phyloP scores from a whole-genome alignment of 2,888 invertebrate species.

The Desoria tigrina region DNA sequence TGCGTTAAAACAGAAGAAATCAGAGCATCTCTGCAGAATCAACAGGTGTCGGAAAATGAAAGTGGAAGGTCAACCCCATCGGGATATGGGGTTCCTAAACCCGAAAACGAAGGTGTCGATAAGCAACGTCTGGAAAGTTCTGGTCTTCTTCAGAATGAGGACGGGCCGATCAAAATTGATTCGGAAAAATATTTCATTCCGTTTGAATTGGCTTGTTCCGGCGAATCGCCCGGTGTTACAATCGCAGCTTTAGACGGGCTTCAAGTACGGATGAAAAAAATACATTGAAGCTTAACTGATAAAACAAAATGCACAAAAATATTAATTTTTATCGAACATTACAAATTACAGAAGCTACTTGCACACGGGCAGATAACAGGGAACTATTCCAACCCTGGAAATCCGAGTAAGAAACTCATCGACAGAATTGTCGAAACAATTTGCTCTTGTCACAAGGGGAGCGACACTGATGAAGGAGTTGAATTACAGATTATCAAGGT shows the following conservation, averaged over 20 bases:
- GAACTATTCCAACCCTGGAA: slow-evolving; percentile 86
- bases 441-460: slow-evolving; percentile 93
- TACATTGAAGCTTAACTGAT: neutral
- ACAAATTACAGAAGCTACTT: slow-evolving; percentile 96
- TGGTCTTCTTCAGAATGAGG: slow-evolving; percentile 16
- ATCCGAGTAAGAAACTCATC: slow-evolving; percentile 87
- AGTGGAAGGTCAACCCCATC: neutral
- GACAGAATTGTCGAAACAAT: slow-evolving; percentile 97
- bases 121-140: slow-evolving; percentile 26
- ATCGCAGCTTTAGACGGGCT: slow-evolving; percentile 95
- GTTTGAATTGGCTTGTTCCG: slow-evolving; percentile 97
- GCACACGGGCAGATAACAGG: slow-evolving; percentile 98
- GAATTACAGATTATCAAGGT: slow-evolving; percentile 95
- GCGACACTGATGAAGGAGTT: slow-evolving; percentile 97
- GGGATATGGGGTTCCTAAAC: neutral
- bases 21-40: slow-evolving; percentile 30
- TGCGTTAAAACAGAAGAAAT: slow-evolving; percentile 26
- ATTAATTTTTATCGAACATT: no score
- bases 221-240: slow-evolving; percentile 91
- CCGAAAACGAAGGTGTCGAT: slow-evolving; percentile 20
- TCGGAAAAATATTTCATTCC: slow-evolving; percentile 98
- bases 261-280: slow-evolving; percentile 58
- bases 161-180: slow-evolving; percentile 60
- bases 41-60: slow-evolving; percentile 3
- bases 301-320: neutral